Conservation (phyloP, 2,888 invertebrate genomes). For the Aelia acuminata region DNA sequence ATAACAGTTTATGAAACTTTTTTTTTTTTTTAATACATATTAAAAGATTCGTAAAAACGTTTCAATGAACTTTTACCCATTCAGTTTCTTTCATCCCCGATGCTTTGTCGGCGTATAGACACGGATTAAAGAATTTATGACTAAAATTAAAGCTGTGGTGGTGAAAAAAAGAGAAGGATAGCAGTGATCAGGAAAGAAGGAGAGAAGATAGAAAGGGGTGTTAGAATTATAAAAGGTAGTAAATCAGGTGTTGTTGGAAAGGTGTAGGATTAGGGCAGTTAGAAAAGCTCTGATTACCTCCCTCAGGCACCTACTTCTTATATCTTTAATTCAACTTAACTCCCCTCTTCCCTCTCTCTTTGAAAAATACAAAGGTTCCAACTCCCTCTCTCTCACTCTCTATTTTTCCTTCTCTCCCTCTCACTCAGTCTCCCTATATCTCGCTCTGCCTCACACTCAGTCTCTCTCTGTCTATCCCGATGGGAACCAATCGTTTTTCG, state of each 20-base stretch:
- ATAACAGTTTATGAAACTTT: too few species aligned
- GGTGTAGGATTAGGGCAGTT: conserved; percentile 39
- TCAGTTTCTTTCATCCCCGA: too few species aligned
- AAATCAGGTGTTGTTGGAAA: conserved; percentile 39
- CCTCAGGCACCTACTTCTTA: conserved; percentile 33
- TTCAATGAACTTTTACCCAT: too few species aligned
- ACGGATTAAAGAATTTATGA: not conserved
- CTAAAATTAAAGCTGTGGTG: not conserved
- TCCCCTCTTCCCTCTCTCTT: conserved; percentile 6
- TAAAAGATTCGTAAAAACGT: too few species aligned
- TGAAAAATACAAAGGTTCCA: conserved; percentile 34
- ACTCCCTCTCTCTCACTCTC: not conserved
- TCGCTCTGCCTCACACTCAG: too few species aligned
- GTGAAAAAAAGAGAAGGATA: not conserved
- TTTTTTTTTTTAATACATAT: too few species aligned
- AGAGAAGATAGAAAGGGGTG: not conserved
- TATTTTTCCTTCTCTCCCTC: too few species aligned
- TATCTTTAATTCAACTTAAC: conserved; percentile 49
- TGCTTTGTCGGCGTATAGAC: not conserved
- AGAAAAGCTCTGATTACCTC: not conserved
- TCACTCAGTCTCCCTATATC: too few species aligned
- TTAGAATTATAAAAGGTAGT: conserved; percentile 41
- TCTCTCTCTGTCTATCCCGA: too few species aligned
- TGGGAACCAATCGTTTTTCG: conserved; percentile 42
- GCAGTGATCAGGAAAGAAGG: not conserved